Evolutionary conservation across 1,140 invertebrate genomes (phyloP).

Genomic region (Drosophila jambulina): DNA sequence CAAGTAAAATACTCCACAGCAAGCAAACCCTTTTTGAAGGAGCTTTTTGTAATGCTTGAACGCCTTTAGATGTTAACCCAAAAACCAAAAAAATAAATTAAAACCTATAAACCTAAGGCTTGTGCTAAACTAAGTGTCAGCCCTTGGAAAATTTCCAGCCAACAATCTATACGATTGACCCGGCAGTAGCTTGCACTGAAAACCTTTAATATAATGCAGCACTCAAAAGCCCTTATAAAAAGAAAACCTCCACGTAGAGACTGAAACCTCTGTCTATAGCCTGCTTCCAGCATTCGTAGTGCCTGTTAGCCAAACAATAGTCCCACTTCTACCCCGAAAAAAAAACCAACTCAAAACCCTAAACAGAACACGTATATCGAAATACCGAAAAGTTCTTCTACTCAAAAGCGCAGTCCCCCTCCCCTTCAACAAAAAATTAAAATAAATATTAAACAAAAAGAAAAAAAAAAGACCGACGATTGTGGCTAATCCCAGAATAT

Average conservation of each 20-base stretch:
- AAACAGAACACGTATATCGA: slow-evolving; percentile 65
- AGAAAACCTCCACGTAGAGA: slow-evolving; percentile 29
- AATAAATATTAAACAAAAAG: slow-evolving; percentile 3
- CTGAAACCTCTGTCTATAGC: slow-evolving; percentile 49
- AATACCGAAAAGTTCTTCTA: slow-evolving; percentile 65
- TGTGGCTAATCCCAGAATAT: slow-evolving; percentile 1
- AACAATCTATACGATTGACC: slow-evolving; percentile 41
- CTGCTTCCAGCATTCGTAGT: slow-evolving; percentile 65
- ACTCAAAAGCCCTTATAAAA: slow-evolving; percentile 17
- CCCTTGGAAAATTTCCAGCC: slow-evolving; percentile 12
- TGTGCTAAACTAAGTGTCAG: slow-evolving; percentile 23
- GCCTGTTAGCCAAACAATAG: slow-evolving; percentile 57
- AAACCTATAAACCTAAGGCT: slow-evolving; percentile 1
- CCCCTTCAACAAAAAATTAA: slow-evolving; percentile 18
- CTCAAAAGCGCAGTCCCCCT: slow-evolving; percentile 43
- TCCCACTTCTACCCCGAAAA: slow-evolving; percentile 48
- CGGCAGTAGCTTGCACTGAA: slow-evolving; percentile 43
- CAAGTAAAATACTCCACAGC: slow-evolving; percentile 29
- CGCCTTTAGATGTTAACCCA: slow-evolving; percentile 53
- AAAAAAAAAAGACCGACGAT: slow-evolving; percentile 33
- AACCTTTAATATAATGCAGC: slow-evolving; percentile 30
- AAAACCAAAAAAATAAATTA: not conserved
- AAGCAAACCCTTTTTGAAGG: slow-evolving; percentile 36
- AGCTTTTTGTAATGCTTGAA: slow-evolving; percentile 72
- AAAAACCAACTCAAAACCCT: slow-evolving; percentile 39